A percentile compares a stretch with the other conserved stretches of the same genome.
Evolutionary conservation across 2,113 vertebrate genomes (phyloP).

Genomic region (Amazona vittata): DNA sequence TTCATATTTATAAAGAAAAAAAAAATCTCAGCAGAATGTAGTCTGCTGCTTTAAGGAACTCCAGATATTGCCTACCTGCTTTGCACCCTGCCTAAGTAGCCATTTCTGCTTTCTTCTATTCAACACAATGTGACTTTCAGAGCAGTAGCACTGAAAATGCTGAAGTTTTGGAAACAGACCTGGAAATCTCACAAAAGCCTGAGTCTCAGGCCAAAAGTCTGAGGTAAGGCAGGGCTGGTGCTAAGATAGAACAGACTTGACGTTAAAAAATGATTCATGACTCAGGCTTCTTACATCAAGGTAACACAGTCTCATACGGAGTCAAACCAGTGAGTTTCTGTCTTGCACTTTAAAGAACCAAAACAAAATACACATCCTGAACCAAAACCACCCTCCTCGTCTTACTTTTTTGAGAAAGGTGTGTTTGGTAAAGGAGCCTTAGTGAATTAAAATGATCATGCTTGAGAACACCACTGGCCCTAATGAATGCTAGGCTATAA

Average conservation of each 20-base stretch:
- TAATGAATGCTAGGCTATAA: neutral
- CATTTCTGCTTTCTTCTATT: neutral
- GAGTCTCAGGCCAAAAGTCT: constrained; percentile 4
- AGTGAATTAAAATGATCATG: neutral
- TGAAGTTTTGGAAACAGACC: constrained; percentile 27
- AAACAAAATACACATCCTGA: neutral
- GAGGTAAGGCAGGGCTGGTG: constrained; percentile 21
- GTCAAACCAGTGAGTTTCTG: neutral
- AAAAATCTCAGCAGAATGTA: neutral
- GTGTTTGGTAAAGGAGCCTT: neutral
- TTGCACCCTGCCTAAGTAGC: neutral
- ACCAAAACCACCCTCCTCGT: fast-evolving
- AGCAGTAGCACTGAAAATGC: neutral
- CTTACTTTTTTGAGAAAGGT: neutral
- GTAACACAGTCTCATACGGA: neutral
- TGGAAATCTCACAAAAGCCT: neutral
- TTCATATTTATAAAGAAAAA: neutral
- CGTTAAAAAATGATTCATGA: constrained; percentile 42
- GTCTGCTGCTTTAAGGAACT: constrained; percentile 18
- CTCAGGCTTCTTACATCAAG: neutral
- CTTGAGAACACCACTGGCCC: neutral
- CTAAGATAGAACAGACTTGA: neutral
- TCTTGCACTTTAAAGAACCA: neutral
- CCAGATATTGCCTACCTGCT: neutral
- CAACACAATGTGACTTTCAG: neutral